A percentile compares a stretch with the other conserved stretches of the same genome.
phyloP scores from a whole-genome alignment of 2,113 vertebrate genomes.

The Columbina picui region DNA sequence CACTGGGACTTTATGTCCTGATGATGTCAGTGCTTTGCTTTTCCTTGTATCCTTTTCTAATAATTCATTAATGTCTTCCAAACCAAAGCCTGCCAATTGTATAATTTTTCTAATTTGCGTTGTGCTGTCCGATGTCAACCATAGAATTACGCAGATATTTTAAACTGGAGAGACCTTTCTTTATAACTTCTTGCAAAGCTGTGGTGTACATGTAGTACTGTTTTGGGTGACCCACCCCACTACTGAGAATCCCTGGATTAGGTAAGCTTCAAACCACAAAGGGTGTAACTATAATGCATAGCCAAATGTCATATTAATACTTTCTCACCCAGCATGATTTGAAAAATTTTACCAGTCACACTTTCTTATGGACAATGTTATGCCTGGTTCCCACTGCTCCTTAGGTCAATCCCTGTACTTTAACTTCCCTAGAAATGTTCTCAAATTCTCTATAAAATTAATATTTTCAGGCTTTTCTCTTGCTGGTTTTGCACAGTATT shows the following conservation, averaged over 20 bases:
- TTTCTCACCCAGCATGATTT: neutral
- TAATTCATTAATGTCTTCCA: neutral
- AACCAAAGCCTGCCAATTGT: neutral
- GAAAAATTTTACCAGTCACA: neutral
- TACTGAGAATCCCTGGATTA: neutral
- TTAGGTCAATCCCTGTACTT: neutral
- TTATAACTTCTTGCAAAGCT: neutral
- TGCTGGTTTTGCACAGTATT: neutral
- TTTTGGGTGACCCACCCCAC: neutral
- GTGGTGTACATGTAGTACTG: neutral
- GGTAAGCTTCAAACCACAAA: neutral
- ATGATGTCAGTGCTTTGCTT: neutral
- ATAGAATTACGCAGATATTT: neutral
- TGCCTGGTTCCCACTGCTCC: neutral
- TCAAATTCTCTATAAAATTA: neutral
- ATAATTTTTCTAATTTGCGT: neutral
- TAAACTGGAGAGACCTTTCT: neutral
- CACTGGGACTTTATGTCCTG: neutral
- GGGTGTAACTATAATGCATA: neutral
- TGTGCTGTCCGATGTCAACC: neutral
- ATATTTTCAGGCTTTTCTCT: neutral
- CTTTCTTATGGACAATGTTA: neutral
- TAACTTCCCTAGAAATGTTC: neutral
- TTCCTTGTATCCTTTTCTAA: neutral
- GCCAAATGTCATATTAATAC: neutral